phyloP scores from a whole-genome alignment of 2,113 vertebrate genomes.

The Macquaria australasica region DNA sequence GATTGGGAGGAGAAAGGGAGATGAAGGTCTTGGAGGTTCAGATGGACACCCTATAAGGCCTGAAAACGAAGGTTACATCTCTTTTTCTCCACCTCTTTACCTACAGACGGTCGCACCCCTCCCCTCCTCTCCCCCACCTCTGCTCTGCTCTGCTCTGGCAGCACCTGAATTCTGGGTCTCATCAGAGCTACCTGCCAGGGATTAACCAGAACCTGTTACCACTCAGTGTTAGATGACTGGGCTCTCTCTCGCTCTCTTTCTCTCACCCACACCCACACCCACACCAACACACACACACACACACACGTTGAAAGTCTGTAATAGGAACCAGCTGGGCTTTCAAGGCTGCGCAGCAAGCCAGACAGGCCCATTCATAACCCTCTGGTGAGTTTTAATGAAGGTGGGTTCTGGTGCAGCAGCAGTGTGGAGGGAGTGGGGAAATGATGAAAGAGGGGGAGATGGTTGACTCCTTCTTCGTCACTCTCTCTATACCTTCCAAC shows the following conservation, averaged over 20 bases:
- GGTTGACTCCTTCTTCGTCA: constrained; percentile 57
- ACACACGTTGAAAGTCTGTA: constrained; percentile 68
- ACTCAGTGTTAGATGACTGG: constrained; percentile 74
- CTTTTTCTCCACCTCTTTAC: constrained; percentile 17
- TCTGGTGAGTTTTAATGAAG: constrained; percentile 85
- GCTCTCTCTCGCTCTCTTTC: constrained; percentile 27
- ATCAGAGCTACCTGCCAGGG: constrained; percentile 82
- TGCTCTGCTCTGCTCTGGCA: constrained; percentile 34
- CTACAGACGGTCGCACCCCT: neutral
- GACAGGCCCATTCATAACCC: constrained; percentile 88
- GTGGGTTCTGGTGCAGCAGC: constrained; percentile 73
- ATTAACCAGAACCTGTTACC: constrained; percentile 79
- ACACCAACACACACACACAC: constrained; percentile 55
- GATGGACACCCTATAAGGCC: constrained; percentile 52
- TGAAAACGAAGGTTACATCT: constrained; percentile 43
- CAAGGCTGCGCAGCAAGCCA: constrained; percentile 78
- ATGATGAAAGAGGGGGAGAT: constrained; percentile 62
- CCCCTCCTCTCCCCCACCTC: neutral
- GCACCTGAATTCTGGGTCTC: constrained; percentile 81
- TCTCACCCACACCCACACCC: constrained; percentile 20
- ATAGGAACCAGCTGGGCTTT: constrained; percentile 87
- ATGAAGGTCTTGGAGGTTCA: constrained; percentile 43
- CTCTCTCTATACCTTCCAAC: constrained; percentile 44
- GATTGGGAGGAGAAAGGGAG: constrained; percentile 31
- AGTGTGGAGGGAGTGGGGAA: constrained; percentile 50